phyloP scores from a whole-genome alignment of 30 jellyfish, hydroid and myxozoan species.

The Mastigias papua region DNA sequence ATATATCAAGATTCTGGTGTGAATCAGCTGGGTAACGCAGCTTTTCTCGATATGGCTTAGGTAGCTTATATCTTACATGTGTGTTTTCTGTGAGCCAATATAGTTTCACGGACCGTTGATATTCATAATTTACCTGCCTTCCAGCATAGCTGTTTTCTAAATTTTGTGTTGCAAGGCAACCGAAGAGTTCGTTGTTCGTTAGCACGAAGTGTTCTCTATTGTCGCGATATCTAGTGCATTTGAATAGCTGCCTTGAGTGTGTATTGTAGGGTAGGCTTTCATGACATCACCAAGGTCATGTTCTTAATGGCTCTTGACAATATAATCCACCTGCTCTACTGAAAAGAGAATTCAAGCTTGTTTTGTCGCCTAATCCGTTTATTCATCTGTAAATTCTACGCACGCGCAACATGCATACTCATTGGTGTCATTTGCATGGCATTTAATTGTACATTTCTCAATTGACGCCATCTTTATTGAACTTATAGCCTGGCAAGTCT shows the following conservation, averaged over 20 bases:
- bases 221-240: neutral
- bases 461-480: neutral
- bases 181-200: neutral
- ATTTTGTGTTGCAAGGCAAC: neutral
- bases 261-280: neutral
- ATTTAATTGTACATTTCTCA: neutral
- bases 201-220: neutral
- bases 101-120: no score
- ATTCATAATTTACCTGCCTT: no score
- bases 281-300: neutral
- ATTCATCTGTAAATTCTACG: neutral
- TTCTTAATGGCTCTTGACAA: neutral
- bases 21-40: no score
- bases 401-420: neutral
- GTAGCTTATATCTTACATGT: no score
- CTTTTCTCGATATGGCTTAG: no score
- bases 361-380: neutral
- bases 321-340: neutral
- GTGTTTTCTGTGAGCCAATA: no score
- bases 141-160: no score
- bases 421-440: neutral
- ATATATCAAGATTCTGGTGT: no score
- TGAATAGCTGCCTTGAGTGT: neutral
- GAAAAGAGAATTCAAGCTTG: neutral
- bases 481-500: no score